Evolutionary conservation across 2,797 vertebrate genomes (phyloP), one percentile per base, ranked within the genome.

Genomic region (Balearica regulorum): DNA sequence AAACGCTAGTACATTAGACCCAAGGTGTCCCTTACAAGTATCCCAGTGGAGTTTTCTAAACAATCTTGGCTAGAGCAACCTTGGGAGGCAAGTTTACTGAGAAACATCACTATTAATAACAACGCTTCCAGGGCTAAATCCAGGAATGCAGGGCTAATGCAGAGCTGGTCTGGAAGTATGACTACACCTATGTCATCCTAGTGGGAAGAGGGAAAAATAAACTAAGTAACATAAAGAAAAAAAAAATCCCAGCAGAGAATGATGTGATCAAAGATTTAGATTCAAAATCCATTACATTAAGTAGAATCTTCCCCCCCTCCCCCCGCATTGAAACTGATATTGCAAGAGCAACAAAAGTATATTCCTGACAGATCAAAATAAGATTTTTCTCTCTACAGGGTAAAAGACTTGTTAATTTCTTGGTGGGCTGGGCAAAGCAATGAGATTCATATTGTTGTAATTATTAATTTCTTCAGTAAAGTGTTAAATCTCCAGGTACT

Each of bases 1-100:
- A 98, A 98, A 97, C 29, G 54, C 95, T 96, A 95, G 96, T 97
- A 97, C 97, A 98, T 98, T 98, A 98, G 97, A 98, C 97, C 97
- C 97, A 98, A 98, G 97, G 97, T 98, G 97, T 98, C 97, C 97
- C 97, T 97, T 96, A 97, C 92, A 97, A 14, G 77, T 84, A 84
- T 98, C 97, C 97, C 96, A 54, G 77, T 87, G 97, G 98, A 98
- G 83, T 96, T 97, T 97, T 96, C 85, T 93, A 97, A 97, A 97
- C 95, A 98, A 92, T 96, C 92, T 96, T 97, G 97, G 89, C 95
- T 98, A 96, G 95, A 97, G 93, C 96, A 97, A 97, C 94, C 95
- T 94, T 73, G 58, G 94, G 92, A 97, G 86, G 69, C 62, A 90
- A 91, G 77, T 94, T 93, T 95, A 65, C 89, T 64, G 83, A 78